phyloP scores from a whole-genome alignment of 2,113 vertebrate species.

The Dunckerocampus dactyliophorus region DNA sequence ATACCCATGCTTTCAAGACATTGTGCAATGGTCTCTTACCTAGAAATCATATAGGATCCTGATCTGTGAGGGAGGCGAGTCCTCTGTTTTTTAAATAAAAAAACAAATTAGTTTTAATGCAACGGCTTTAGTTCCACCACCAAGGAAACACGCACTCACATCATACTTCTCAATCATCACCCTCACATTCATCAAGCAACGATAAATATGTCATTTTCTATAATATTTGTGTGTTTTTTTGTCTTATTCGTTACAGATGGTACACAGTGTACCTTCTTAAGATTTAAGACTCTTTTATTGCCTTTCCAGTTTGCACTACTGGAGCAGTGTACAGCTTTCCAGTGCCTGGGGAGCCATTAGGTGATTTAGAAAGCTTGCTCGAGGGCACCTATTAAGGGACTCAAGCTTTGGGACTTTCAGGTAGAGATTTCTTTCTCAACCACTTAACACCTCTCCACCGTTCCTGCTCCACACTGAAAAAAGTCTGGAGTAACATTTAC shows the following conservation, averaged over 20 bases:
- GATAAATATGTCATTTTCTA: neutral
- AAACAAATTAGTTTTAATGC: neutral
- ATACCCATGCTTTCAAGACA: neutral
- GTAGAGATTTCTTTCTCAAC: no score
- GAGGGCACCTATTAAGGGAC: neutral
- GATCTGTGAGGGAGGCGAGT: constrained; percentile 35
- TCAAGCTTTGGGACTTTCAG: no score
- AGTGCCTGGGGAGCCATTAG: neutral
- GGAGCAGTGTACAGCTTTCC: neutral
- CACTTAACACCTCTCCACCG: no score
- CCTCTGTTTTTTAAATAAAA: constrained; percentile 46
- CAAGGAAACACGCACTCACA: no score
- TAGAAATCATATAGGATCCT: constrained; percentile 38
- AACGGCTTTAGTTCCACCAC: neutral
- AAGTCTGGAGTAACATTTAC: no score
- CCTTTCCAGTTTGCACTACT: neutral
- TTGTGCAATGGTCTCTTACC: constrained; percentile 32
- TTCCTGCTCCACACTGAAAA: no score
- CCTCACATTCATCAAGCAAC: neutral
- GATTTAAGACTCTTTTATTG: no score
- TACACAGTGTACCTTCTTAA: no score
- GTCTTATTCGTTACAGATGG: no score
- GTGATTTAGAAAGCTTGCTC: neutral
- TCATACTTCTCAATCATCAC: neutral
- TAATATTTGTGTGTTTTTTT: neutral